phyloP scores from a whole-genome alignment of 1,140 invertebrate species.

The Papilio machaon region DNA sequence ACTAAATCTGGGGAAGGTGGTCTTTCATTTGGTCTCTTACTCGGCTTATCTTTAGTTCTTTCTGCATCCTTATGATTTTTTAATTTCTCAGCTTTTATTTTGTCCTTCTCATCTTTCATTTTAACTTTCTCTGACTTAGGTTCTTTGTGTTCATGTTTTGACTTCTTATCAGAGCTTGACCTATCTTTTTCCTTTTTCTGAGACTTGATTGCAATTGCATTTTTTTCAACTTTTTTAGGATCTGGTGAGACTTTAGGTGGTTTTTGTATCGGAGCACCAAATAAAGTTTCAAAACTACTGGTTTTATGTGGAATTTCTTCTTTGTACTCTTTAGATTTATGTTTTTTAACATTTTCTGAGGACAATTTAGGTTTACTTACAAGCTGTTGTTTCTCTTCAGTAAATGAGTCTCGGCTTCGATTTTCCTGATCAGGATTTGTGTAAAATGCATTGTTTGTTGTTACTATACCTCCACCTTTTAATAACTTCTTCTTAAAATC shows the following conservation, averaged over 20 bases:
- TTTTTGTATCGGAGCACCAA: constrained; percentile 90
- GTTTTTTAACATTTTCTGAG: constrained; percentile 84
- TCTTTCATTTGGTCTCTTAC: constrained; percentile 75
- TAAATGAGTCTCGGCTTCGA: constrained; percentile 80
- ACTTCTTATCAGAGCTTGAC: constrained; percentile 82
- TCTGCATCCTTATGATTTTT: constrained; percentile 85
- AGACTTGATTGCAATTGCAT: constrained; percentile 72
- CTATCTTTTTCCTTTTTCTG: constrained; percentile 86
- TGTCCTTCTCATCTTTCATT: constrained; percentile 84
- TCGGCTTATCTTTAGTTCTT: constrained; percentile 83
- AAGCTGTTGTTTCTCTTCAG: constrained; percentile 81
- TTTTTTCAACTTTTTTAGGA: constrained; percentile 85
- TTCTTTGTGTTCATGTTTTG: constrained; percentile 83
- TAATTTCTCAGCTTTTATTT: constrained; percentile 84
- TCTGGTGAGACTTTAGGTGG: constrained; percentile 85
- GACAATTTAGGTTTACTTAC: constrained; percentile 87
- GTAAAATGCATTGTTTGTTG: constrained; percentile 73
- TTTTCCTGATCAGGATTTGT: constrained; percentile 78
- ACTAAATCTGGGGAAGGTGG: constrained; percentile 77
- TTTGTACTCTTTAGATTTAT: constrained; percentile 85
- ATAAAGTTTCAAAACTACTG: constrained; percentile 89
- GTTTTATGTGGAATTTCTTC: constrained; percentile 84
- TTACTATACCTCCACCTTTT: constrained; percentile 89
- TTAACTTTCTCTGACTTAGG: constrained; percentile 81
- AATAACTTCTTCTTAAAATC: constrained; percentile 94